Base-by-base conservation (phyloP, 2,113 vertebrate species). In the Raja brachyura region DNA sequence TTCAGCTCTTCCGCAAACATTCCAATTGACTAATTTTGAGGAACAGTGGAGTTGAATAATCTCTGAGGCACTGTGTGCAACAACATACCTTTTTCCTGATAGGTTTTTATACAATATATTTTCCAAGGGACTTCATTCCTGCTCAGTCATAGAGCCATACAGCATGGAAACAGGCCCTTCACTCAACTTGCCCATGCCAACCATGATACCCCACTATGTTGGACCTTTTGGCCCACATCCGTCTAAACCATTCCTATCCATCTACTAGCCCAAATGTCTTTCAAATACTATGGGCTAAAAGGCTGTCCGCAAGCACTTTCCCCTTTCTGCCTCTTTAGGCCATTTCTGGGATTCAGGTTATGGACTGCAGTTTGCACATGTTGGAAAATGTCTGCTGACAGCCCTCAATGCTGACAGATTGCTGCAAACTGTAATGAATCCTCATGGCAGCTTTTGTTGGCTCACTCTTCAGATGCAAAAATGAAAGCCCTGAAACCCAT, bases 371-470 rank as follows among this genome's bases (percentile, higher is more conserved):
- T 92, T 92, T 92, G 68, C 90, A 73, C 68, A 54, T 92, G 90
- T 92, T 92, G 66, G 68, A 92, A 92, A 92, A 25, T 92, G 68
- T 92, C 90, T 92, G 90, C 73, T 92, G 90, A 92, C 90, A 92
- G 90, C 68, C 39, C 66, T 73, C 33, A 73, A 28, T 25, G 18
- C 90, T 92, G 90, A 92, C 90, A 28, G 66, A 86, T 59, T 90
- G 66, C 90, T 92, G 33, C 90, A 48, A 92, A 54, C 90, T 92
- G 66, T 92, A 92, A 92, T 92, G 90, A 92, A 92, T 92, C 90
- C 90, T 92, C 39, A 39, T 74, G 90, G 90, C 90, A 74, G 90
- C 90, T 92, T 92, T 92, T 92, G 90, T 92, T 92, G 73, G 90
- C 68, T 73, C 68, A 39, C 90, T 48, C 90, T 54, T 92, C 90